phyloP scores from a whole-genome alignment of 2,113 vertebrate species.

The Calidris pygmaea region DNA sequence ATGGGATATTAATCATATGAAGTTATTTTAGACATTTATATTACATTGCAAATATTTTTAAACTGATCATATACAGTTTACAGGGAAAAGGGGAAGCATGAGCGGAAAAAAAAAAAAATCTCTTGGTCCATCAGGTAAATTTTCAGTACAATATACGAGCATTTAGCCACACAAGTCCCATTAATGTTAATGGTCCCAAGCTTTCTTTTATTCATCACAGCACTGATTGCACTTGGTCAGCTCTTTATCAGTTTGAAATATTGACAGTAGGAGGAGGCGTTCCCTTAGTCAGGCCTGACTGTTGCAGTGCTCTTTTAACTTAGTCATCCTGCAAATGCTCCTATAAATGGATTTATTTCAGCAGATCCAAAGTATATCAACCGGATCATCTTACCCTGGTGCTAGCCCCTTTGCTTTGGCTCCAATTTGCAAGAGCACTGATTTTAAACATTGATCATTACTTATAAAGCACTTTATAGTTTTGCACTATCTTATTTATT shows the following conservation, averaged over 20 bases:
- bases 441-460: constrained; percentile 52
- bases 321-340: constrained; percentile 50
- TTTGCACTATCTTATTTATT: constrained; percentile 25
- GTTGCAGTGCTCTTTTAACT: constrained; percentile 57
- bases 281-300: constrained; percentile 38
- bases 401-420: neutral
- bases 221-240: constrained; percentile 60
- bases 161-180: constrained; percentile 52
- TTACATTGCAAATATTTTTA: neutral
- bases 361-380: constrained; percentile 46
- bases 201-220: constrained; percentile 65
- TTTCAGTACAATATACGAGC: constrained; percentile 15
- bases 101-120: neutral
- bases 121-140: neutral
- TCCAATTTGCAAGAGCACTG: constrained; percentile 36
- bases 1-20: neutral
- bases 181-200: constrained; percentile 64
- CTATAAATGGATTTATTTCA: constrained; percentile 61
- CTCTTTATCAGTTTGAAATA: constrained; percentile 70
- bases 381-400: neutral
- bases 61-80: neutral
- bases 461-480: neutral
- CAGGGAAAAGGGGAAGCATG: neutral
- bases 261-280: constrained; percentile 46
- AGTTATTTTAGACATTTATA: neutral